phyloP scores from a whole-genome alignment of 2,113 vertebrate genomes.

The Bambusicola thoracicus region DNA sequence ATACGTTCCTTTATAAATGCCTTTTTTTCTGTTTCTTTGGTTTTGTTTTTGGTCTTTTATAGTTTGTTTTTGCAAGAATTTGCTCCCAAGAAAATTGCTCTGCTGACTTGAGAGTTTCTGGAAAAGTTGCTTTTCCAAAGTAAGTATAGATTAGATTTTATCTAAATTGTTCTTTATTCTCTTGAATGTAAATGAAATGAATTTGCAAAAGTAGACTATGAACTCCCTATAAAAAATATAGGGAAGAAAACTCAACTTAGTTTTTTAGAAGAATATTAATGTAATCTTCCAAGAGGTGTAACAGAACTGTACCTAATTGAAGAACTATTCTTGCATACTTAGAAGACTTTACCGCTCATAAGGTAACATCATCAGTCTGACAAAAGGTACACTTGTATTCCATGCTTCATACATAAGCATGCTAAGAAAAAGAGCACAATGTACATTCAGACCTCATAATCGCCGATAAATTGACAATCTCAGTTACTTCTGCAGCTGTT shows the following conservation, averaged over 20 bases:
- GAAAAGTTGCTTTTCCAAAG: slow-evolving; percentile 85
- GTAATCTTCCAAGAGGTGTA: background rate
- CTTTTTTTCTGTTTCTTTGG: background rate
- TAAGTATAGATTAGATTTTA: slow-evolving; percentile 76
- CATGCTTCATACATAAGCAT: background rate
- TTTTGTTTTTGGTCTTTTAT: slow-evolving; percentile 11
- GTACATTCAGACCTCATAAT: background rate
- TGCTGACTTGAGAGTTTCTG: slow-evolving; percentile 89
- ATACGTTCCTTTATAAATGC: background rate
- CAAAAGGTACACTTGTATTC: background rate
- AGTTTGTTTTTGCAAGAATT: slow-evolving; percentile 91
- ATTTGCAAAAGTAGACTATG: background rate
- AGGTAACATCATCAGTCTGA: background rate
- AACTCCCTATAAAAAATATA: background rate
- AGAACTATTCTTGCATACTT: background rate
- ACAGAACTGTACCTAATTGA: background rate
- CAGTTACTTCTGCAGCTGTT: background rate
- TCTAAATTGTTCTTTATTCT: background rate
- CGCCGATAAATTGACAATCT: background rate
- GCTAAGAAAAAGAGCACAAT: background rate
- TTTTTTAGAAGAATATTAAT: background rate
- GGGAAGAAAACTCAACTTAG: background rate
- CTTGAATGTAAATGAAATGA: background rate
- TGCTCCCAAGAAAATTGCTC: slow-evolving; percentile 90
- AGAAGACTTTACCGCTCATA: background rate